Evolutionary conservation across 2,797 vertebrate genomes (phyloP), one percentile per base, ranked within the genome.

Genomic region (Poecilia gillii): DNA sequence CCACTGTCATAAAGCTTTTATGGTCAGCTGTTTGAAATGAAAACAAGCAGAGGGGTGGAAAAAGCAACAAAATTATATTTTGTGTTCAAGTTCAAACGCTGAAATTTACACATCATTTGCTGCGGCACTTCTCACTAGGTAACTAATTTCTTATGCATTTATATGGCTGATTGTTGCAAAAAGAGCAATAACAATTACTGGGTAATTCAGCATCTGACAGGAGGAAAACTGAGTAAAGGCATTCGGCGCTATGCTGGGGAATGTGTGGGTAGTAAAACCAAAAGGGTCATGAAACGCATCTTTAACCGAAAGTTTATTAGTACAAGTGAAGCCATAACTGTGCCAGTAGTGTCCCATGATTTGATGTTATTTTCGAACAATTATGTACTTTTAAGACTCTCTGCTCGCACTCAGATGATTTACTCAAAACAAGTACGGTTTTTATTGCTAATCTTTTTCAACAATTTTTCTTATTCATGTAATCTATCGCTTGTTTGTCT

Each of bases 1-100:
- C 47, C 47, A 39, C 80, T 81, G 78, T 85, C 73, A 83, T 57
- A 59, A 83, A 81, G 78, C 84, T 82, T 84, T 88, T 82, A 80
- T 73, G 81, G 75, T 82, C 90, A 85, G 73, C 80, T 73, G 75
- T 88, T 88, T 82, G 66, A 90, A 87, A 88, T 74, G 36, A 90
- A 88, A 89, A 87, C 71, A 84, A 81, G 47, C 66, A 3, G 53
- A 74, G 73, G 2, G 36, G 77, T 71, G 16, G 2, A 72, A 74
- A 83, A 36, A 46, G 25, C 31, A 85, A 86, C 55, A 78, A n/a
- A 79, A 87, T 76, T 72, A 62, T 76, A 84, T 71, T 39, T 57
- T 78, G 64, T 73, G 74, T 73, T 83, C 20, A 74, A 55, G 70
- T 77, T 83, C 13, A 78, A 73, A 79, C 74, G 23, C 39, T 80